Evolutionary conservation across 2,888 invertebrate genomes (phyloP).

Genomic region (Hydroisotoma schaefferi): DNA sequence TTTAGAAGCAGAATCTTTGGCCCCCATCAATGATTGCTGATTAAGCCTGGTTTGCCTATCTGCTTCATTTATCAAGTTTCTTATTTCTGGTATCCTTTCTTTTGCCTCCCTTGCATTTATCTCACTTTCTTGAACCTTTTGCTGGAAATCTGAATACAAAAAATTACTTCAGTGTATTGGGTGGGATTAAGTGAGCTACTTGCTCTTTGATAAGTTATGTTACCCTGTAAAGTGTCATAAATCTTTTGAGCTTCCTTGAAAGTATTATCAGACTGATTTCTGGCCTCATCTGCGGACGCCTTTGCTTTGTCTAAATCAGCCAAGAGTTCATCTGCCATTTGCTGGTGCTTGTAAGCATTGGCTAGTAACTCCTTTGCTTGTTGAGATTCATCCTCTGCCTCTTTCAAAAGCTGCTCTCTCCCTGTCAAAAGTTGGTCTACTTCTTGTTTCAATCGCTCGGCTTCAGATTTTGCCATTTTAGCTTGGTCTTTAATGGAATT

Average conservation of each 20-base stretch:
- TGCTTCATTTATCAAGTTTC: conserved; percentile 67
- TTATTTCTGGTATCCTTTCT: conserved; percentile 69
- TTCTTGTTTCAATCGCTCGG: conserved; percentile 50
- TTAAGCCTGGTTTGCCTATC: conserved; percentile 68
- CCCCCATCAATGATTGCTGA: conserved; percentile 65
- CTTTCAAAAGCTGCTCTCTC: conserved; percentile 54
- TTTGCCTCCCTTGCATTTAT: conserved; percentile 75
- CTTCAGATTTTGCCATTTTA: conserved; percentile 65
- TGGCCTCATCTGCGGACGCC: conserved; percentile 75
- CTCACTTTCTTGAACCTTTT: conserved; percentile 80
- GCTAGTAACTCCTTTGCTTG: conserved; percentile 55
- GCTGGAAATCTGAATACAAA: conserved; percentile 70
- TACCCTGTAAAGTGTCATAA: conserved; percentile 67
- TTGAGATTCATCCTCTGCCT: conserved; percentile 64
- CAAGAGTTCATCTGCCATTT: conserved; percentile 72
- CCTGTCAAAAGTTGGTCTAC: conserved; percentile 21
- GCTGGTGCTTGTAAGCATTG: conserved; percentile 66
- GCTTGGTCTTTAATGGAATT: conserved; percentile 66
- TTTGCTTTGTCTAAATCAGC: conserved; percentile 73
- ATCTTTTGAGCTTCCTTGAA: conserved; percentile 75
- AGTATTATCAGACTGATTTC: conserved; percentile 77
- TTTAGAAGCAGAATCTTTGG: conserved; percentile 71
- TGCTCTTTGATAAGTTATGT: conserved; percentile 18
- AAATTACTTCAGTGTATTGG: neutral
- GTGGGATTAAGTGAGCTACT: neutral